Conservation (phyloP, 2,888 invertebrate species). For the Microctonus aethiopoides region DNA sequence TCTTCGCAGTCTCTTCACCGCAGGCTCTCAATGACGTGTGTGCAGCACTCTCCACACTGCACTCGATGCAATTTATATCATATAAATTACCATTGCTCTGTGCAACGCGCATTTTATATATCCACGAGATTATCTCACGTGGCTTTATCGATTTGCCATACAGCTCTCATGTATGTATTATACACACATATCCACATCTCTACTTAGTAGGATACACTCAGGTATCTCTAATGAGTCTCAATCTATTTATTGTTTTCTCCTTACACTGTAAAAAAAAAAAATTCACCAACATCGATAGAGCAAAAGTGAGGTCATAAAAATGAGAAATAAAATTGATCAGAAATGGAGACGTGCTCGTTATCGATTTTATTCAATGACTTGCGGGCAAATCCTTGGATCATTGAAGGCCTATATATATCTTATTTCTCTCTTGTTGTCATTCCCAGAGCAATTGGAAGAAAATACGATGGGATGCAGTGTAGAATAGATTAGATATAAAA, state of each 20-base stretch:
- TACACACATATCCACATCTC: background rate
- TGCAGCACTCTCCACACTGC: background rate
- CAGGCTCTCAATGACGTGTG: constrained; percentile 10
- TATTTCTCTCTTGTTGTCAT: background rate
- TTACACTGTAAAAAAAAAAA: background rate
- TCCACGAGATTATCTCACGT: constrained; percentile 12
- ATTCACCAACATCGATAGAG: constrained; percentile 23
- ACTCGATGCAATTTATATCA: constrained; percentile 42
- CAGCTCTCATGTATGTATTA: background rate
- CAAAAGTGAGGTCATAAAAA: constrained; percentile 8
- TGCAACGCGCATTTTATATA: constrained; percentile 1
- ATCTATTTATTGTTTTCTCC: constrained; percentile 33
- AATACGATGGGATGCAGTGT: background rate
- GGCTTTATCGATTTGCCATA: constrained; percentile 23
- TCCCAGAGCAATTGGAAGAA: constrained; percentile 20
- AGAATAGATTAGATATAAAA: no score
- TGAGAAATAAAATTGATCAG: constrained; percentile 21
- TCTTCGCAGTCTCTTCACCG: constrained; percentile 1
- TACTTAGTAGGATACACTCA: background rate
- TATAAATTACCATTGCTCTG: constrained; percentile 26
- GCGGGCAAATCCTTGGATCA: background rate
- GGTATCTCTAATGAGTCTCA: constrained; percentile 31
- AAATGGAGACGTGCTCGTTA: constrained; percentile 25
- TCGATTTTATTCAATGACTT: constrained; percentile 33
- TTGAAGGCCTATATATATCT: background rate